These are phyloP conservation scores for Dipodomys merriami DNA, from an alignment of 2,113 vertebrate genomes.

Conservation along the genomic window DNA sequence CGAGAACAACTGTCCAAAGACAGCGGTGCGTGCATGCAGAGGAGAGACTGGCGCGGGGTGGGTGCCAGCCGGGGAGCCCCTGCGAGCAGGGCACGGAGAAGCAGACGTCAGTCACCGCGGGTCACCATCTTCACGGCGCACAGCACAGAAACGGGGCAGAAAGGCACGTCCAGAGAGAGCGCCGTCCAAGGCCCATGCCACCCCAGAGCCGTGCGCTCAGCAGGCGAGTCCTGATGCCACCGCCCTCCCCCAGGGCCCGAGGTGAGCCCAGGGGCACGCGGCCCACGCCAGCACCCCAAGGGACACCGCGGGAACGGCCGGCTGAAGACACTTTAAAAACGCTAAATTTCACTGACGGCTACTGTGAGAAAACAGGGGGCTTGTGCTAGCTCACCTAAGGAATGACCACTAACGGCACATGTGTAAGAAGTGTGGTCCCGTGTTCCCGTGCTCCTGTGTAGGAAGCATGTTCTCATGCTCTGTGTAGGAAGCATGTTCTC, in stretches of 20 bases:
- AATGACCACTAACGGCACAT: neutral
- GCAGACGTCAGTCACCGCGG: neutral
- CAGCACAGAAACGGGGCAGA: neutral
- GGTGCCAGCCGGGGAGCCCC: neutral
- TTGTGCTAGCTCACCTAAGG: neutral
- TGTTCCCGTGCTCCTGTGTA: too few species aligned
- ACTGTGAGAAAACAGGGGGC: neutral
- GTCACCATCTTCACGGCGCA: neutral
- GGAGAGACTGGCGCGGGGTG: neutral
- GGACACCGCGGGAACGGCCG: too few species aligned
- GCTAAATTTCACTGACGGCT: neutral
- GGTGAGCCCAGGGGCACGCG: too few species aligned
- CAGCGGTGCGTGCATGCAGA: neutral
- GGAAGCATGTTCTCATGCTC: too few species aligned
- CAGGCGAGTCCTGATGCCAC: too few species aligned
- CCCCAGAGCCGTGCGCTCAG: too few species aligned
- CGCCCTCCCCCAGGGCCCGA: too few species aligned
- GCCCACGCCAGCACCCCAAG: too few species aligned
- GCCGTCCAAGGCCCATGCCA: too few species aligned
- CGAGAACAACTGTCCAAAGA: neutral
- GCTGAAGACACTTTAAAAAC: neutral
- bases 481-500: too few species aligned
- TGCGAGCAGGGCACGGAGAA: neutral
- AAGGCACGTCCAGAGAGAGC: too few species aligned
- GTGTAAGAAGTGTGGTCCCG: neutral